Base-by-base conservation (phyloP, 1,140 invertebrate genomes). In the Caenorhabditis tropicalis region DNA sequence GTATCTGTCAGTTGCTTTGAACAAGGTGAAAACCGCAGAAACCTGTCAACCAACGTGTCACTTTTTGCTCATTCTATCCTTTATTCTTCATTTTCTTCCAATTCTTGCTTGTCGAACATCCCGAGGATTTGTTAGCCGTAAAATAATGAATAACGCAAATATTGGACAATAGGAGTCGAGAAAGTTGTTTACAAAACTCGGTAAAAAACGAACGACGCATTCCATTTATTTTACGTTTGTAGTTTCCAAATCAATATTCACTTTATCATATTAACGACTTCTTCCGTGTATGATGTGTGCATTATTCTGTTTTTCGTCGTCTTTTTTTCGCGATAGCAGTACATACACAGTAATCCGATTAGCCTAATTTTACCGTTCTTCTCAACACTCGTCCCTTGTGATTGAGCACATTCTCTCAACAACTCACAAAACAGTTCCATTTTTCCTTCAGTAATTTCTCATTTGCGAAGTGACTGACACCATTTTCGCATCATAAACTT, bases 131-230 rank as follows among this genome's bases (percentile, higher is more conserved):
- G 65, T 74, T 6, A 19, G 33, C 36, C 58, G 65, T 5, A 31
- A 39, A 43, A 43, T 74, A 74, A 74, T 74, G 65, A 74, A 74
- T 43, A 74, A 74, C 33, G 65, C 65, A 74, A 74, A 74, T 24
- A 74, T 7, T 0, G 31, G 9, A 74, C 10, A n/a, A 60, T 24
- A 33, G 58, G 19, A 56, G 51, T 27, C 24, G 6, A 21, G 12
- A 7, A 33, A 16, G 29, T 15, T 6, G 2, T 5, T 31, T 60
- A 6, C 16, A 33, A 9, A 7, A n/a, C 16, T 16, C 5, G 27
- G 10, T 6, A 51, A 51, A n/a, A 51, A n/a, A 4, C 6, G 15
- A 43, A 43, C 39, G 39, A 43, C 39, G 12, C 39, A 43, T 43
- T 43, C 39, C 39, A 6, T 5, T 43, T 43, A 43, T 12, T 43